Conservation (phyloP, 2,888 invertebrate species). For the Tricholauxania praeusta region DNA sequence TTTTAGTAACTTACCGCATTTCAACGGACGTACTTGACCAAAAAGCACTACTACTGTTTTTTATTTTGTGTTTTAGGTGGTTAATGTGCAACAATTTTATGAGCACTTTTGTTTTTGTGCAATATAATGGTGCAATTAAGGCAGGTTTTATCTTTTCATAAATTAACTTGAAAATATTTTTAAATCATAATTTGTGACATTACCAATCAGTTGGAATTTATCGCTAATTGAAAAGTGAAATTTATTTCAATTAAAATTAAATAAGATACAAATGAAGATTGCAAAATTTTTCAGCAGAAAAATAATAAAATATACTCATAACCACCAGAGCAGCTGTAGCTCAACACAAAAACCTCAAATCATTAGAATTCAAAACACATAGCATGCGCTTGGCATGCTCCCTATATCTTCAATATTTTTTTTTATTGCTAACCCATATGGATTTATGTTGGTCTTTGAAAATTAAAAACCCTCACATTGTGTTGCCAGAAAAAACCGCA, state of each 20-base stretch:
- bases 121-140: background rate
- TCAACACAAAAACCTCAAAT: background rate
- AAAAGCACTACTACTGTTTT: background rate
- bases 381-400: constrained; percentile 31
- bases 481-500: no score
- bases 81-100: background rate
- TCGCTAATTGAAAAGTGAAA: constrained; percentile 16
- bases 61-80: background rate
- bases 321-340: constrained; percentile 1
- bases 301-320: background rate
- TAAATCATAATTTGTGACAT: background rate
- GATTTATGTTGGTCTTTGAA: no score
- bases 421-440: no score
- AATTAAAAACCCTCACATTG: no score
- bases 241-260: background rate
- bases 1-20: constrained; percentile 27
- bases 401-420: background rate
- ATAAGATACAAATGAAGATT: background rate
- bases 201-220: background rate
- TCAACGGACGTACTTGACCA: background rate
- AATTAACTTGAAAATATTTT: background rate
- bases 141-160: background rate
- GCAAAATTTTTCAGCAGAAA: no score
- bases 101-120: background rate
- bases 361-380: background rate